Base-by-base conservation (phyloP, 30 jellyfish, hydroid and myxozoan genomes). In the Turritopsis dohrnii region DNA sequence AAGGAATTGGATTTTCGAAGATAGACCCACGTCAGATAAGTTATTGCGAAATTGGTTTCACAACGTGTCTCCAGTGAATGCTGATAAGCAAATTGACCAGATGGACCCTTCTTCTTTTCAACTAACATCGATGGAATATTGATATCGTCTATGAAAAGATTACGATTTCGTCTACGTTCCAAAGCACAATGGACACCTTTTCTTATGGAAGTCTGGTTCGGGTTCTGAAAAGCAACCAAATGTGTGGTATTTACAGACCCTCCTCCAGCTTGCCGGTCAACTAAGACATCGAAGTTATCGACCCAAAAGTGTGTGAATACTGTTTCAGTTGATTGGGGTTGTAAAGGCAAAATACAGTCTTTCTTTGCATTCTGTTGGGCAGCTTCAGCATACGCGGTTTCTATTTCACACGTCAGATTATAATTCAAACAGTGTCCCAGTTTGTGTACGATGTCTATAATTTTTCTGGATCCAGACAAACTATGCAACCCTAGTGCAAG, bases 371-470 rank as follows among this genome's bases (percentile, higher is more conserved):
- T 52, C 18, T 7, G 31, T 1, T 83, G 90, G 30, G 90, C 83
- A 53, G 84, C 82, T 53, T 83, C 90, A 1, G 90, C 90, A 23
- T 71, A 83, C 1, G 88, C 26, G 20, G 90, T 83, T 73, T 72
- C 90, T 5, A 73, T 83, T 31, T 83, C 83, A 72, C 87, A 84
- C 3, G 52, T 71, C 21, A 72, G 23, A 66, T 84, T 84, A 66
- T 73, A 84, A 75, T 74, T 84, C 19, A 84, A 73, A 52, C 84
- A 84, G 53, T 84, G 90, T 25, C 90, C 90, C 74, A 84, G 90
- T 65, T 84, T 27, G 65, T 31, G 19, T 75, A 74, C 53, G 52
- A 84, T 0, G 19, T 84, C 52, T 29, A 84, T 74, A 0, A 74
- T 81, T 54, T 7, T 20, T 54, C 73, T 74, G 16, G 72, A 74